Conservation (phyloP, 2,113 vertebrate genomes). For the Oophaga pumilio region DNA sequence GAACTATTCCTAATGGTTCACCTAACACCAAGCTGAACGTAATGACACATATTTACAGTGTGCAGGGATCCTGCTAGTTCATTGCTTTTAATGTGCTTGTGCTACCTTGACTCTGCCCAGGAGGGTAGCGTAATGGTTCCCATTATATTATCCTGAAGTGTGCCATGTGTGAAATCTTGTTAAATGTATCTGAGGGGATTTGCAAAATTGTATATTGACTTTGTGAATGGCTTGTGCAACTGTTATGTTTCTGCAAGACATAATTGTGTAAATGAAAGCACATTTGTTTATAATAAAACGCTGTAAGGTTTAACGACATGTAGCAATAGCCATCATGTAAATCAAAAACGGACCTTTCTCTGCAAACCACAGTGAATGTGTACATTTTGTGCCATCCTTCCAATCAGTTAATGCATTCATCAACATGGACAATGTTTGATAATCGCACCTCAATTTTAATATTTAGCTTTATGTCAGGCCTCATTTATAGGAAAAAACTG, state of each 20-base stretch:
- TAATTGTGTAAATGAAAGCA: slow-evolving; percentile 21
- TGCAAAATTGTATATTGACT: slow-evolving; percentile 14
- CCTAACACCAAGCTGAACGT: background rate
- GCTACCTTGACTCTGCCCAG: slow-evolving; percentile 8
- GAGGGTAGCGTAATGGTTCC: slow-evolving; percentile 5
- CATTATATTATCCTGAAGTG: background rate
- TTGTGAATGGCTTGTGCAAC: background rate
- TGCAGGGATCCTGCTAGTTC: slow-evolving; percentile 6
- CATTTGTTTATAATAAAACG: slow-evolving; percentile 30
- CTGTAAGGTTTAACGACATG: background rate
- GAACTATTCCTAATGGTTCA: slow-evolving; percentile 27
- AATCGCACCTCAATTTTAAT: background rate
- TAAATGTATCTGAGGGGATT: slow-evolving; percentile 26
- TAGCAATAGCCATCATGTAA: background rate
- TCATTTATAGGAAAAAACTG: no score
- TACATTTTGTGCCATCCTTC: background rate
- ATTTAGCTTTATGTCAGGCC: background rate
- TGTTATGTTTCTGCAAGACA: slow-evolving; percentile 12
- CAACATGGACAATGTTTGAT: no score
- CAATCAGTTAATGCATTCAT: background rate
- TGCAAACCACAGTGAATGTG: background rate
- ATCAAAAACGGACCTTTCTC: background rate
- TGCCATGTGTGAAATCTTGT: slow-evolving; percentile 43
- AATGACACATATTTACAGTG: slow-evolving; percentile 14
- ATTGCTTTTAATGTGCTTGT: slow-evolving; percentile 22